Base-by-base conservation (phyloP, 1,140 invertebrate species). In the Halyomorpha halys region DNA sequence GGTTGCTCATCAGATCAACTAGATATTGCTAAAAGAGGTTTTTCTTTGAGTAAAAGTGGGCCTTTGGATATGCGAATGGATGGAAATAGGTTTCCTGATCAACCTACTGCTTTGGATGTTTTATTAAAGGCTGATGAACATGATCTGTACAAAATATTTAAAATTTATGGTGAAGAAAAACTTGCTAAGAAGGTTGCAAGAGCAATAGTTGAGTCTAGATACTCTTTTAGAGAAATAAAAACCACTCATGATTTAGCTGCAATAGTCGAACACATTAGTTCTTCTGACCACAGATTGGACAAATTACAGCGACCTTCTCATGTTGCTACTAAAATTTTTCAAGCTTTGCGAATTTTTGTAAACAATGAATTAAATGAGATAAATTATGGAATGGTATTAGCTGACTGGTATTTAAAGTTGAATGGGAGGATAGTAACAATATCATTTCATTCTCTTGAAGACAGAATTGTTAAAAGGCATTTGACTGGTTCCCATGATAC, bases 1-100 rank as follows among this genome's bases (percentile, higher is more conserved):
- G 94, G 95, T n/a, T 91, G 88, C 73, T 97, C 94, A 5, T 94
- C 91, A 1, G 96, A 97, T 90, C 95, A 98, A 76, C 86, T 95
- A 73, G 87, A 96, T 72, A 78, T 80, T 70, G 76, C 82, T 2
- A 77, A 81, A 18, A 79, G 95, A 72, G 95, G 95, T 6, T 98
- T 98, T 77, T 84, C 88, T 15, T 69, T 96, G 0, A 86, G 82
- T 54, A 81, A 83, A 72, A 82, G 95, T 79, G 92, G 91, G 0
- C 89, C 87, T 11, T 78, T 98, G 56, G 95, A 97, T 73, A 97
- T 98, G 94, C 80, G 94, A 73, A 98, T 98, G 94, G 90, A 95
- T 78, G 83, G 85, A 2, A 75, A 80, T 30, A 80, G 86, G 69
- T 84, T 78, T 72, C 79, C 83, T 18, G 78, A 85, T 51, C 78